phyloP scores from a whole-genome alignment of 2,797 vertebrate genomes.

The Rhynchonycteris naso region DNA sequence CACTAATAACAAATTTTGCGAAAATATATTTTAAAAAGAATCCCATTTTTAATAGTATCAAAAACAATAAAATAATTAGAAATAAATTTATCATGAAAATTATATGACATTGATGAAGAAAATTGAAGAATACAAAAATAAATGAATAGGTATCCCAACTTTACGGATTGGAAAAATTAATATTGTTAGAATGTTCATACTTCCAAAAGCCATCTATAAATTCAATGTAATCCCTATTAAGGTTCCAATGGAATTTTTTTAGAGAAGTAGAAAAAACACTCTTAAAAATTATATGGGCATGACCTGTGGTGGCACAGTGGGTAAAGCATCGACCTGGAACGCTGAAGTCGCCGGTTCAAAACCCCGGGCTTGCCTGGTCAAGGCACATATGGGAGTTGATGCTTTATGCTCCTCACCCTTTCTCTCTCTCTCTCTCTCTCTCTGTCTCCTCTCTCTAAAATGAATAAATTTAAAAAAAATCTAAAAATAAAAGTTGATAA shows the following conservation, averaged over 20 bases:
- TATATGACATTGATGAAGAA: background rate
- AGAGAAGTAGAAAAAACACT: background rate
- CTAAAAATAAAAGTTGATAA: no score
- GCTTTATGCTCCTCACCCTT: no score
- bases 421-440: no score
- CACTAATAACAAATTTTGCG: background rate
- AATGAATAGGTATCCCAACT: background rate
- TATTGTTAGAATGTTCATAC: background rate
- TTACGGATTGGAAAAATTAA: background rate
- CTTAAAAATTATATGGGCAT: background rate
- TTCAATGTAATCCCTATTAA: background rate
- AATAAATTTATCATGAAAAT: background rate
- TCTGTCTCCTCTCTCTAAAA: no score
- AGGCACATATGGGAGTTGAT: no score
- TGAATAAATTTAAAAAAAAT: no score
- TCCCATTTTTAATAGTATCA: background rate
- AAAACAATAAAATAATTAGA: background rate
- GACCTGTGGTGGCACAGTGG: no score
- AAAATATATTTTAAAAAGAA: background rate
- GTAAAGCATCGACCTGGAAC: no score
- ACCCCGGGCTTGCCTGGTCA: no score
- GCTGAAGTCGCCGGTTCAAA: no score
- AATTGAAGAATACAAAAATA: background rate
- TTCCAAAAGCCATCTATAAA: background rate
- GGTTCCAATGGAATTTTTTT: background rate